Base-by-base conservation (phyloP, 1,140 invertebrate genomes). In the Sesamia nonagrioides region DNA sequence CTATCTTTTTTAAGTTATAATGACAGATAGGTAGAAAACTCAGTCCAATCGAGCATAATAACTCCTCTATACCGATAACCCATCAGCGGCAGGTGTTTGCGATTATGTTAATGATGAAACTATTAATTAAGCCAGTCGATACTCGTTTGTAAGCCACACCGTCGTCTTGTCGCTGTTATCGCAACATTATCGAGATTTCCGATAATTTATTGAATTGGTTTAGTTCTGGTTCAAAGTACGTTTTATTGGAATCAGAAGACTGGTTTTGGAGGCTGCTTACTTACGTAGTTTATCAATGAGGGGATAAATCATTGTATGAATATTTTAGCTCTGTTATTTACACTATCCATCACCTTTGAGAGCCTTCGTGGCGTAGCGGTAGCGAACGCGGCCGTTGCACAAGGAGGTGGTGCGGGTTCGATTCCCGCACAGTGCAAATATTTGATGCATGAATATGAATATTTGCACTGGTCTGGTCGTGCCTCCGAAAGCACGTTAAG, bases 31-130 rank as follows among this genome's bases (percentile, higher is more conserved):
- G 63, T 3, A 72, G 5, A 40, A 56, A 72, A 33, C 33, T 40
- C 11, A 42, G 11, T 56, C 52, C 2, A 6, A 45, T 75, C 58
- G 33, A 7, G 15, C 11, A 18, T 8, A 21, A 27, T 48, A 35
- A 1, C 11, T 75, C 35, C 21, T 75, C 56, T 75, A 17, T 50
- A 50, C 50, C 58, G 21, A 63, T 48, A 75, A 35, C 42, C 15
- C 33, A 54, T 66, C 61, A 54, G 17, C n/a, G 48, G 72, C 78
- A 79, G 78, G 78, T 79, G 78, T 68, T 15, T 50, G 60, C 61
- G 60, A 79, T 75, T 79, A 79, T 79, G 78, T 68, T 68, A 79
- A 79, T 79, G 18, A 50, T 37, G 52, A 42, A 68, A 75, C 48
- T 17, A 63, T 75, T 79, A 72, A 60, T 52, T 77, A 48, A 66